A percentile compares a stretch with the other conserved stretches of the same genome.
Conservation (phyloP, 1,140 invertebrate species). For the Ceratosolen solmsi region DNA sequence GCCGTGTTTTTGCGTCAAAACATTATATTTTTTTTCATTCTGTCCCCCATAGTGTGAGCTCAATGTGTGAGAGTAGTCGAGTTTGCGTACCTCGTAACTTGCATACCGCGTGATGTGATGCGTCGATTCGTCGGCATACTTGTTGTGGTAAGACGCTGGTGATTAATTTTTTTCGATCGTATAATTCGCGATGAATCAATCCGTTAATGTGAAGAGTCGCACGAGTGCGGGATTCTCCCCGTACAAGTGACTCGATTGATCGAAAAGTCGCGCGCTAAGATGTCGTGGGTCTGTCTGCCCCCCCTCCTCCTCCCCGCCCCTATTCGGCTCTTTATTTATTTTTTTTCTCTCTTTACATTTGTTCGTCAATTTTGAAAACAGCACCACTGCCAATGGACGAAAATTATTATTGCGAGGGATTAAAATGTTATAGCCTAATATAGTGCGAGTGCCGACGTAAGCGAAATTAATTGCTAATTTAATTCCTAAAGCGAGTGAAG, state of each 20-base stretch:
- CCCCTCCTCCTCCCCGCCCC: too few relatives aligned
- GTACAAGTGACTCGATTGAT: not conserved
- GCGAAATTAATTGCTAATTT: too few relatives aligned
- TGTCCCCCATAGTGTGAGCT: not conserved
- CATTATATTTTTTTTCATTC: not conserved
- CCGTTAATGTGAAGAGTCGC: not conserved
- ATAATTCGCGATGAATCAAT: slow-evolving; percentile 8
- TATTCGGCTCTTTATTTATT: too few relatives aligned
- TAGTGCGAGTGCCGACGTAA: too few relatives aligned
- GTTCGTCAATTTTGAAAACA: too few relatives aligned
- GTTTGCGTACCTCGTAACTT: not conserved
- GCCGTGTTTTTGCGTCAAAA: not conserved
- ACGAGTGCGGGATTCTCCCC: not conserved
- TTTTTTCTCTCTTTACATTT: too few relatives aligned
- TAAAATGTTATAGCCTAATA: too few relatives aligned
- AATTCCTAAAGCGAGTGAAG: too few relatives aligned
- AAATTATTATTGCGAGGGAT: too few relatives aligned
- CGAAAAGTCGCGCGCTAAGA: not conserved
- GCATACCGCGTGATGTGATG: not conserved
- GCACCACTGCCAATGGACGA: too few relatives aligned
- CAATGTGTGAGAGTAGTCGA: too few relatives aligned
- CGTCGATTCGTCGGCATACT: not conserved
- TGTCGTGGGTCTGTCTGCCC: too few relatives aligned
- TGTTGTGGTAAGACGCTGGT: not conserved
- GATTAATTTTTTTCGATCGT: not conserved